These are phyloP conservation scores for Tupaia tana DNA, from an alignment of 2,113 vertebrate species.

Conservation along the genomic window DNA sequence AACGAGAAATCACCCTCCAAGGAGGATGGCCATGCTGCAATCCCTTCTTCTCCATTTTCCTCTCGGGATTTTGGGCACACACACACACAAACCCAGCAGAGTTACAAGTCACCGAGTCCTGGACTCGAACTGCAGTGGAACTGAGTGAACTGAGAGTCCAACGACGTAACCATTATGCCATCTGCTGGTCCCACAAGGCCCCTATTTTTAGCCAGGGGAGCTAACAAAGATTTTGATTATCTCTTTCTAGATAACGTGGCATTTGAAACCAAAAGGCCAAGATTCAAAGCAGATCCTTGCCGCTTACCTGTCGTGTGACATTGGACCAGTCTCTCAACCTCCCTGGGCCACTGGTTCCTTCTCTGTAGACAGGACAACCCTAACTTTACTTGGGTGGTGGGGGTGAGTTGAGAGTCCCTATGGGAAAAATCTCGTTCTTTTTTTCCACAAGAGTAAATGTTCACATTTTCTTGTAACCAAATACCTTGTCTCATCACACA, in stretches of 20 bases:
- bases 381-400: background rate
- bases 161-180: no score
- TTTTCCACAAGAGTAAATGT: background rate
- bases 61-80: no score
- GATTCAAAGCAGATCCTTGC: background rate
- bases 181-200: no score
- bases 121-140: no score
- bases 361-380: background rate
- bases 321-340: background rate
- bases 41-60: no score
- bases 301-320: background rate
- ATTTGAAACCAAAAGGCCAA: background rate
- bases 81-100: no score
- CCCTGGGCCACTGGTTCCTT: background rate
- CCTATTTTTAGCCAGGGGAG: background rate
- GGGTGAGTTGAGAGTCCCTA: background rate
- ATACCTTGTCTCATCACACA: background rate
- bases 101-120: no score
- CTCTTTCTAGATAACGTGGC: background rate
- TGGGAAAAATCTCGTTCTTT: background rate
- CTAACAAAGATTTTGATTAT: background rate
- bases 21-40: no score
- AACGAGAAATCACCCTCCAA: no score
- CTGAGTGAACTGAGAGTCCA: no score
- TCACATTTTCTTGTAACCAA: background rate